Evolutionary conservation across 2,113 vertebrate genomes (phyloP), one percentile per base, ranked within the genome.

Genomic region (Plecotus auritus): DNA sequence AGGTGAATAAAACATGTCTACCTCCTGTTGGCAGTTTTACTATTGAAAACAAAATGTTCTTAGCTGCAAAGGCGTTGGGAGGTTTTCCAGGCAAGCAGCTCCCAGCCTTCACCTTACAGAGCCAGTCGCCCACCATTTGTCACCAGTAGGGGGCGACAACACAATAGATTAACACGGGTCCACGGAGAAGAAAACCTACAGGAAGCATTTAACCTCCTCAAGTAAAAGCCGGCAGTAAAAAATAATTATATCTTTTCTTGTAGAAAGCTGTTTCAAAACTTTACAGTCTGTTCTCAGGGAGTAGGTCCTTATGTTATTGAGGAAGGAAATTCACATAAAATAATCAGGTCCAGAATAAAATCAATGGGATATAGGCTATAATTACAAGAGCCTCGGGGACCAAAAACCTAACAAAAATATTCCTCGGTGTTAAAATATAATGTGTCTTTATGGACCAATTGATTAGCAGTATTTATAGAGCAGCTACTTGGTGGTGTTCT

Each of bases 81-180:
- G 17, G 9, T 76, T 91, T 94, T 81, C 56, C 59, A 84, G 37
- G 83, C 35, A 56, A 30, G 14, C 45, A n/a, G 67, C 7, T 69
- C 32, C 30, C 23, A n/a, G 12, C 17, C 45, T 9, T 42, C 8
- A 32, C 28, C 18, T 87, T 30, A 20, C 22, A n/a, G 61, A 96
- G 26, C 17, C 40, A 73, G 28, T 69, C 37, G 11, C 17, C 49
- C 49, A 85, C 47, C n/a, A 16, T 22, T 69, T 83, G 37, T 66
- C 47, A 85, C 97, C 97, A 96, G 72, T 61, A 96, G 96, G 70
- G 84, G 97, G 92, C 77, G 37, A 90, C 93, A 96, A 66, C 66
- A 59, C 1, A 2, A 82, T 9, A 26, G 42, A 11, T 32, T 86
- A 64, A 56, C 77, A 28, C 59, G 45, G 47, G 54, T 45, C 54